Evolutionary conservation across 1,140 invertebrate species (phyloP), one percentile per base, ranked within the genome.

Genomic region (Sitophilus oryzae): DNA sequence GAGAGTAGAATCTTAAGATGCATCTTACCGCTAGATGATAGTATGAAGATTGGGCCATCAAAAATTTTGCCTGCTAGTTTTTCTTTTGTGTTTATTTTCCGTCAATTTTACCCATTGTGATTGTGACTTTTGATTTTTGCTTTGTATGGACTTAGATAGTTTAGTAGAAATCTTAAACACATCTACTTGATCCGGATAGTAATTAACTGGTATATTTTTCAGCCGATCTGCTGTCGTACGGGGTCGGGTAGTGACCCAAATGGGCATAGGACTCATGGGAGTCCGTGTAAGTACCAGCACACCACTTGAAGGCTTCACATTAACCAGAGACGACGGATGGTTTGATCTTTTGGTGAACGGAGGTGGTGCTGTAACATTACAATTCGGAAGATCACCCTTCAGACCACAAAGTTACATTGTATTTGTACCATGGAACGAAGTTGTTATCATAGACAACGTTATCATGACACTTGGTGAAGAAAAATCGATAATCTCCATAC

Each of bases 331-430:
- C 60, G 89, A 92, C 64, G 90, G 90, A 36, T 92, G 93, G 85
- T 98, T 98, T 75, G 95, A 98, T 74, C 80, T 99, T 3, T 79
- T 98, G 64, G 94, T 98, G 11, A 98, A 98, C 73, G 95, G 96
- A 5, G 95, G 95, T 5, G 93, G 94, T 0, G 91, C 93, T 0
- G 91, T 98, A 0, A 96, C 89, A 0, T 74, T 98, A 10, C 88
- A 94, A 67, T 97, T 98, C 67, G 91, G 94, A 45, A 79, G 94
- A 52, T 86, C 90, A 30, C 93, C 93, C 0, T 97, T 97, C 72
- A 84, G 88, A 43, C 83, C 89, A 1, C 86, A 91, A 58, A 88
- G 82, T n/a, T 83, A 89, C 66, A 93, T 95, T 48, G 88, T 97
- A 2, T 91, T 89, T 68, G 91, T 97, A 15, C 93, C 93, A 2